phyloP scores from a whole-genome alignment of 2,113 vertebrate genomes.

The Marmota flaviventris region DNA sequence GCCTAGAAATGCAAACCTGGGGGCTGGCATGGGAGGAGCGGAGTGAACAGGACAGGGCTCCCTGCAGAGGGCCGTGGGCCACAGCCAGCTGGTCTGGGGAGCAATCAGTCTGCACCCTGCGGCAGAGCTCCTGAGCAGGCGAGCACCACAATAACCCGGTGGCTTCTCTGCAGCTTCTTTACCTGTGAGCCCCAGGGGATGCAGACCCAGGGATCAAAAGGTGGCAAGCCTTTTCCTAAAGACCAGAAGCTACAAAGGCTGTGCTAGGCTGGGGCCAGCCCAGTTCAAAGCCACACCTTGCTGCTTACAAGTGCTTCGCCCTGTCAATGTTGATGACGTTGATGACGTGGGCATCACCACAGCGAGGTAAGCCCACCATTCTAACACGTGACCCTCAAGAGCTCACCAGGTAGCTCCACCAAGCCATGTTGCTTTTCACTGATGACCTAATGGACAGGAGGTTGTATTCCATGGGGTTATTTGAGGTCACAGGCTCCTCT shows the following conservation, averaged over 20 bases:
- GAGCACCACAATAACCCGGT: not conserved
- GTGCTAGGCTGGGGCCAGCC: not conserved
- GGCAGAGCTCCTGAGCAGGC: not conserved
- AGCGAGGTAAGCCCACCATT: not conserved
- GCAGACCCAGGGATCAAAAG: not conserved
- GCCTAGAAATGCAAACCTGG: conserved; percentile 72
- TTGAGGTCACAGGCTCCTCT: not conserved
- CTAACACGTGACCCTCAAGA: not conserved
- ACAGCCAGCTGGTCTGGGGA: not conserved
- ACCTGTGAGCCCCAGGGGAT: not conserved
- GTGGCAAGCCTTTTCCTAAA: not conserved
- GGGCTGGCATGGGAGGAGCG: not conserved
- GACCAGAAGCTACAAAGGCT: not conserved
- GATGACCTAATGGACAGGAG: not conserved
- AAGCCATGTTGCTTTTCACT: not conserved
- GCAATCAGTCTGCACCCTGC: too few relatives aligned
- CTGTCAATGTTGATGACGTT: not conserved
- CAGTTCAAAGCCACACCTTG: not conserved
- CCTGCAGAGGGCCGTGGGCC: not conserved
- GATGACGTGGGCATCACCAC: not conserved
- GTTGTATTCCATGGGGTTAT: not conserved
- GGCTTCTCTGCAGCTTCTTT: not conserved
- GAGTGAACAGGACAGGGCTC: not conserved
- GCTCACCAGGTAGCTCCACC: not conserved
- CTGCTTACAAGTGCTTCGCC: not conserved